phyloP scores from a whole-genome alignment of 2,113 vertebrate genomes.

The Cyanistes caeruleus region DNA sequence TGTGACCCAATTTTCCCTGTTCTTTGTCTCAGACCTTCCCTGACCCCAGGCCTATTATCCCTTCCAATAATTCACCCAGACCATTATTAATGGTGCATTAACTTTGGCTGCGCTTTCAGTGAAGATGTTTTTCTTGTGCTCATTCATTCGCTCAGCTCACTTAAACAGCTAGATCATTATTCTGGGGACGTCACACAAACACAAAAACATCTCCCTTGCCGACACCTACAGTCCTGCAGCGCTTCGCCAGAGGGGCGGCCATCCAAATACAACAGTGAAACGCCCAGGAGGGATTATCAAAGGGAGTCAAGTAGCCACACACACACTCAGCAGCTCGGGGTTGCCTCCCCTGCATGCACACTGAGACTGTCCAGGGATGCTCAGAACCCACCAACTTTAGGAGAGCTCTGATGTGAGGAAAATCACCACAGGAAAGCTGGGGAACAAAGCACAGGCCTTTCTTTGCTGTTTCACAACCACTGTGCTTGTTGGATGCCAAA shows the following conservation, averaged over 20 bases:
- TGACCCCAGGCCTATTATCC: slow-evolving; percentile 64
- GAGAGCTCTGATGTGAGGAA: neutral
- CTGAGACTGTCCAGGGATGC: neutral
- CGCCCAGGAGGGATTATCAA: neutral
- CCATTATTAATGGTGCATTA: slow-evolving; percentile 79
- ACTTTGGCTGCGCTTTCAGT: slow-evolving; percentile 69
- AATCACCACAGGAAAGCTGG: neutral
- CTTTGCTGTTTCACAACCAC: neutral
- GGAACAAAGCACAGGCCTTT: neutral
- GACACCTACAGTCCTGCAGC: slow-evolving; percentile 28
- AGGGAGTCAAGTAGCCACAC: slow-evolving; percentile 39
- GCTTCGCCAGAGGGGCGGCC: neutral
- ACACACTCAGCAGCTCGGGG: fast-evolving
- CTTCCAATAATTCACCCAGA: slow-evolving; percentile 67
- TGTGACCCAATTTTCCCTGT: slow-evolving; percentile 72
- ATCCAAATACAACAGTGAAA: neutral
- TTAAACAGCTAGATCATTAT: slow-evolving; percentile 67
- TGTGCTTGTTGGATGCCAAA: neutral
- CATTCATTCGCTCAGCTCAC: slow-evolving; percentile 45
- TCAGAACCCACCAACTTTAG: neutral
- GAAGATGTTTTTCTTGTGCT: slow-evolving; percentile 64
- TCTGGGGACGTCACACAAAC: slow-evolving; percentile 56
- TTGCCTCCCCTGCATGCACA: fast-evolving
- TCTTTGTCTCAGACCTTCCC: slow-evolving; percentile 72
- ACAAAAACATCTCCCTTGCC: slow-evolving; percentile 20